Conservation (phyloP, 2,797 vertebrate species). For the Labroides dimidiatus region DNA sequence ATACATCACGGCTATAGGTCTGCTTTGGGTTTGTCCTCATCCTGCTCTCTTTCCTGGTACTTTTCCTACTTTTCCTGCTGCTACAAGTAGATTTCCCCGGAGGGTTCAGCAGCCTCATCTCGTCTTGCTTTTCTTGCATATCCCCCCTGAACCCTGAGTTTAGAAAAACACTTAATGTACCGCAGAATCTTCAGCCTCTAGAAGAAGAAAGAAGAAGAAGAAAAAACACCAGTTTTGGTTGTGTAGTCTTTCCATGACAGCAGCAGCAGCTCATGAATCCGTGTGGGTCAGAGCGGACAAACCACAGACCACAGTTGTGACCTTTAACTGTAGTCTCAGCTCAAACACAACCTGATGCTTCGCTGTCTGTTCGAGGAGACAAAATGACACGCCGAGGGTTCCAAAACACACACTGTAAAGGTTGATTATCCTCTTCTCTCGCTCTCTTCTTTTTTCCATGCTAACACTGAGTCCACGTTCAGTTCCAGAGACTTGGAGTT, state of each 20-base stretch:
- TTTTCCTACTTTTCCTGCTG: neutral
- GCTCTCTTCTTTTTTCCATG: too few species aligned
- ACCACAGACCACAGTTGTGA: constrained; percentile 25
- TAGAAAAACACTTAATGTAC: constrained; percentile 6
- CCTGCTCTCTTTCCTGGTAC: neutral
- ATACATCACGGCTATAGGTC: neutral
- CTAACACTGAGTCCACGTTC: neutral
- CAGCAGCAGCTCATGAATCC: constrained; percentile 16
- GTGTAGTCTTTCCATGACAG: constrained; percentile 22
- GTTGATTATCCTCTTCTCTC: neutral
- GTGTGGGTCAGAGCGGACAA: constrained; percentile 7
- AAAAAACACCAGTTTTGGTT: neutral
- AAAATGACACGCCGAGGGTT: constrained; percentile 41
- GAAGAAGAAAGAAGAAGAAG: neutral
- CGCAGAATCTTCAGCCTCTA: neutral
- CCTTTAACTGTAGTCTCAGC: constrained; percentile 32
- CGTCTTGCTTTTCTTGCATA: neutral
- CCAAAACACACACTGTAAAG: constrained; percentile 15
- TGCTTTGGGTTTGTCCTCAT: constrained; percentile 1
- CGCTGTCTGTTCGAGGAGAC: constrained; percentile 36
- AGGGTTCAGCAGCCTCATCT: neutral
- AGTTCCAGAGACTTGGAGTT: neutral
- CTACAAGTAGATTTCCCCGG: neutral
- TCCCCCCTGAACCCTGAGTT: neutral
- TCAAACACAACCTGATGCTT: constrained; percentile 47